Evolutionary conservation across 2,797 vertebrate genomes (phyloP), one percentile per base, ranked within the genome.

Genomic region (Fratercula arctica): DNA sequence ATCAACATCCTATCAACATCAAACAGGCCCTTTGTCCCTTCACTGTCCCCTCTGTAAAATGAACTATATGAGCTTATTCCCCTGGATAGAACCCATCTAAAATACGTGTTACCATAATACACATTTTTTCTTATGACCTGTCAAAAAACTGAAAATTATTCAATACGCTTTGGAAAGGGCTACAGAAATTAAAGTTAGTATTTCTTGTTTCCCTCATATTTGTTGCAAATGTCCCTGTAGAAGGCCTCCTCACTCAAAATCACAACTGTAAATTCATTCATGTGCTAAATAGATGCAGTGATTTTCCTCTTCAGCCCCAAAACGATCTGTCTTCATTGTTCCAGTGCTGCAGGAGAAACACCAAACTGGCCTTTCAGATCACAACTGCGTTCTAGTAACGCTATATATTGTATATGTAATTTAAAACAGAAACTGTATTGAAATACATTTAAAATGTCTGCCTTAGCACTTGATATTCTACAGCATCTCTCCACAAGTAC

Each of bases 261-360:
- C 67, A 33, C 16, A 57, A 48, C 37, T 45, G 35, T 68, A 75
- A 73, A 75, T 87, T 92, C 6, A 75, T 72, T 63, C 29, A 31
- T 18, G 24, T 50, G 35, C 67, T 75, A 66, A 50, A 46, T 6
- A 69, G 41, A 56, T 41, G 18, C 13, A 2, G 1, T 0, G 2
- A 66, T 79, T 76, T 90, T 87, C 16, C 16, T 76, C 51, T 76
- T 85, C 54, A 54, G 19, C 5, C 43, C 41, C 43, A 11, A 33
- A 46, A 73, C 41, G 50, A n/a, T 11, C 29, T 8, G 39, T 41
- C 33, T 75, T 46, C 35, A 57, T 35, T 76, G 20, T 57, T 69
- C n/a, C 33, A 50, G 33, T 43, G 28, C 45, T 75, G 28, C 33
- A 78, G 28, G 11, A 86, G 31, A 80, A 88, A 69, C 39, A 68